Evolutionary conservation across 2,797 vertebrate genomes (phyloP), one percentile per base, ranked within the genome.

Genomic region (Remorina albescens): DNA sequence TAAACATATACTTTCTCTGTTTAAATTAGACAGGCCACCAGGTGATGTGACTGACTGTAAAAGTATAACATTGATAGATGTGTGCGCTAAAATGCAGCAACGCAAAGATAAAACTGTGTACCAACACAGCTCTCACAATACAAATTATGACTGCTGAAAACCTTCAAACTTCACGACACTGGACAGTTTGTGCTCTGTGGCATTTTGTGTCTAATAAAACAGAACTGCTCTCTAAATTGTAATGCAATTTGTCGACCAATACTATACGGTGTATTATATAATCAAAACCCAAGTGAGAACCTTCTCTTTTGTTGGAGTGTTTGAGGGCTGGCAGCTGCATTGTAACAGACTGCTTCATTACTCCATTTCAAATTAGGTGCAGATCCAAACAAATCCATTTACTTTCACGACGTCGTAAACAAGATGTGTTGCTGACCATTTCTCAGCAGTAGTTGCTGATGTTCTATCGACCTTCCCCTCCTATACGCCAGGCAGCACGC

Each of bases 341-440:
- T 88, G 89, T 92, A 90, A 91, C 86, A 81, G 80, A 84, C 85
- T 88, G 86, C 88, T 92, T 90, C 87, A 91, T 91, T 86, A 86
- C 86, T 76, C 85, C 89, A 89, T 90, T 91, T 92, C 83, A 90
- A 93, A 91, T 89, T 89, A 90, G 91, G 86, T 87, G 83, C 83
- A 74, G 83, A 87, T 89, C 91, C 86, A 89, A 92, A 92, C 89
- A 89, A 89, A 93, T 93, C 91, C 85, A 91, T 92, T 93, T 88
- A 72, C 71, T 91, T 91, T 92, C 85, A 90, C 78, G 51, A 89
- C 37, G 51, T 90, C 76, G 84, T 93, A 92, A 93, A 94, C 81
- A 89, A 91, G 92, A 92, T 88, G 89, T 91, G 91, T 89, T 79
- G 91, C 86, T 82, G 89, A 86, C 89, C 83, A 67, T 84, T 91